Base-by-base conservation (phyloP, 64 coral and sea anemone genomes). In the Montipora efflorescens region DNA sequence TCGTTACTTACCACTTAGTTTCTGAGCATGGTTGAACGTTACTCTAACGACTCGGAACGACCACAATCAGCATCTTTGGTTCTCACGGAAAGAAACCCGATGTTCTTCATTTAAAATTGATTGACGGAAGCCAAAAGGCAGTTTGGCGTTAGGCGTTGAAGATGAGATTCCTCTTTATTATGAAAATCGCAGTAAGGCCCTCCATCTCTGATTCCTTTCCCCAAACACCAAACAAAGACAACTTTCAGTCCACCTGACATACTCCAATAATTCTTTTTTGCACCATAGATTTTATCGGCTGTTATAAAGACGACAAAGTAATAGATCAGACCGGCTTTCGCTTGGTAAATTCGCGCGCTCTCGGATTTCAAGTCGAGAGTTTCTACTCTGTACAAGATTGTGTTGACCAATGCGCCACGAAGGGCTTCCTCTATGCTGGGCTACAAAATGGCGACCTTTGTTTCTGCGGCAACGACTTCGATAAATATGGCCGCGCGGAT, bases 371-470 rank as follows among this genome's bases (percentile, higher is more conserved):
- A 57, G 61, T 91, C 11, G 80, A 81, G 76, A 45, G 52, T 23
- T 95, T 75, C 36, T 52, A 47, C 5, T 19, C 83, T 2, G 79
- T 79, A 58, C 71, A 84, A 43, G 87, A 93, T 47, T 95, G 94
- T 48, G 77, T 92, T 47, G 62, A 92, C 4, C 75, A 75, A 7
- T 95, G 94, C 19, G 94, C 62, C 3, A 28, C 48, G 15, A 79
- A 78, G 73, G 69, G 78, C 4, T 95, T 92, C 18, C 77, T 77
- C 20, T 95, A 95, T 12, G 94, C 94, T 82, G 94, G 94, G 15
- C 83, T 95, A 64, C 94, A 95, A 76, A 92, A 91, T 82, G 94
- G 94, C 43, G 86, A 92, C 77, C 85, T 95, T 3, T 95, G 94
- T 83, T 95, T 95, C 85, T 95, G 94, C 81, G 94, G 94, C 8